These are phyloP conservation scores for Julus scandinavius DNA, from an alignment of 2,888 invertebrate genomes.

Conservation along the genomic window DNA sequence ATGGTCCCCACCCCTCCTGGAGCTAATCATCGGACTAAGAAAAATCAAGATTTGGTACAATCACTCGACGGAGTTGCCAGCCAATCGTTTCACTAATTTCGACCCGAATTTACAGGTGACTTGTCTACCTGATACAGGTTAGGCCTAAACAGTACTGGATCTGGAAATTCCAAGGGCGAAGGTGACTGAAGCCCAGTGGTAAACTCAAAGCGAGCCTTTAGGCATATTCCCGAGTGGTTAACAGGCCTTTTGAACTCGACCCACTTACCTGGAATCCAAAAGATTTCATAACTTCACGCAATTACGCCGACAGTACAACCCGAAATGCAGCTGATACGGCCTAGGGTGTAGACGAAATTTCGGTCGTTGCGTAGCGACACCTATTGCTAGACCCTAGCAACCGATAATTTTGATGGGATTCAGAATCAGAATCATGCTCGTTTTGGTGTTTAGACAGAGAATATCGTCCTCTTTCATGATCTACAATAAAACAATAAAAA, in stretches of 20 bases:
- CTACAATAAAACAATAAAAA: too few relatives aligned
- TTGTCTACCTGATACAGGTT: not conserved
- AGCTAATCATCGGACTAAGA: not conserved
- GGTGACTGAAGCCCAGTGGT: not conserved
- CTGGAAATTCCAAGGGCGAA: not conserved
- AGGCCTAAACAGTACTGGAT: not conserved
- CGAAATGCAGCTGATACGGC: not conserved
- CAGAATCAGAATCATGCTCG: too few relatives aligned
- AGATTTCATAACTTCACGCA: not conserved
- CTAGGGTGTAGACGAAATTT: not conserved
- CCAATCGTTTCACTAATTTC: not conserved
- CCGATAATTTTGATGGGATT: too few relatives aligned
- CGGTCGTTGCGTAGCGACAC: not conserved
- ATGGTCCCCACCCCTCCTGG: not conserved
- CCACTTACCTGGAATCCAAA: not conserved
- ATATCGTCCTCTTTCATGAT: too few relatives aligned
- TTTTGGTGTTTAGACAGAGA: too few relatives aligned
- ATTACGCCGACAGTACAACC: not conserved
- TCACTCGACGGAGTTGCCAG: too few relatives aligned
- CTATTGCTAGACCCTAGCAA: conserved; percentile 65
- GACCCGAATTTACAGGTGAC: not conserved
- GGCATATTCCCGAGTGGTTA: not conserved
- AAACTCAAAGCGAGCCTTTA: not conserved
- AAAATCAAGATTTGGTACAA: too few relatives aligned
- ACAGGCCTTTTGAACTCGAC: not conserved